Evolutionary conservation across 2,797 vertebrate genomes (phyloP), one percentile per base, ranked within the genome.

Genomic region (Sphenopsis melanotis): DNA sequence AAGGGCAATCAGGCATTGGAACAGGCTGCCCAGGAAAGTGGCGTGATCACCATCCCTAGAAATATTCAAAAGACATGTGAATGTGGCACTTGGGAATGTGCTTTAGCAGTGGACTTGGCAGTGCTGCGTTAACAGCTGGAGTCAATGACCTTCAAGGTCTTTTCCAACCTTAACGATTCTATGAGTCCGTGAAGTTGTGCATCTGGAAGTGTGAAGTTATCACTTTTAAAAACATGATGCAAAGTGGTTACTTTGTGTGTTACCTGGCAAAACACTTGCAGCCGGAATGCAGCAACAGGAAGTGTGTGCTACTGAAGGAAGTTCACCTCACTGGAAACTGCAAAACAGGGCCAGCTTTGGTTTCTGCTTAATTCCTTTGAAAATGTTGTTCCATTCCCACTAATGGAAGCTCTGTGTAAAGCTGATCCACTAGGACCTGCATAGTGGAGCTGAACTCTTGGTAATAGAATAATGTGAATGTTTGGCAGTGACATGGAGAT

Each of bases 381-480:
- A 49, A 63, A 6, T 22, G 15, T 23, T 1, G 1, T 15, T 26
- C 6, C 0, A 0, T 64, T 49, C 12, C 30, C 11, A 1, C 17
- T 32, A 3, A 0, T 1, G 21, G 59, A 17, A 37, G 15, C 5
- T 60, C 10, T 26, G 5, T 15, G 19, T 59, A 20, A 79, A 36
- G 23, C 20, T 39, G 15, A 9, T 34, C 37, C 11, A 2, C 2
- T 49, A 7, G 29, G 12, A 36, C 13, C 15, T 55, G 12, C 0
- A 6, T 34, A 8, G 3, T 15, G 4, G 15, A 5, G 6, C 22
- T 52, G 32, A 61, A 42, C 9, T 74, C 32, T 23, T 9, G 7
- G 7, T 37, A 11, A 16, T 22, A 36, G 37, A 39, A 11, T 42
- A 23, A 13, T 10, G 13, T 8, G 2, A 8, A 17, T 1, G 2